Conservation (phyloP, 2,888 invertebrate species). For the Nipponacmea schrenckii region DNA sequence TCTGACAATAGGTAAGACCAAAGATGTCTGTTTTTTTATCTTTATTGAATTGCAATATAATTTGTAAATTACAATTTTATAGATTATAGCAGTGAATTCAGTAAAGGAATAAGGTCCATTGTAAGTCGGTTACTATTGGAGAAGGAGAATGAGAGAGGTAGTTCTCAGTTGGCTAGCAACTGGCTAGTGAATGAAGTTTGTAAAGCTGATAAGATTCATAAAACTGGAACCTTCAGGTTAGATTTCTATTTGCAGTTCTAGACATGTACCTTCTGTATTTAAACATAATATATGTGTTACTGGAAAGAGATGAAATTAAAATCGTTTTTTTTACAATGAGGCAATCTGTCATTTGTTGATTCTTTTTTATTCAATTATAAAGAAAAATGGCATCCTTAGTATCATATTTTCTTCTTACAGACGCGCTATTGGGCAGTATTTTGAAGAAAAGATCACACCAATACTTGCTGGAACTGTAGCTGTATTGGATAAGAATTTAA, state of each 20-base stretch:
- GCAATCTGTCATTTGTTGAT: no score
- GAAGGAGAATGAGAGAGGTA: constrained; percentile 37
- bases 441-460: constrained; percentile 54
- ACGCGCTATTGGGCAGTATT: constrained; percentile 43
- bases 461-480: constrained; percentile 57
- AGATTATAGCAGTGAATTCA: constrained; percentile 13
- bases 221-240: constrained; percentile 54
- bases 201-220: constrained; percentile 46
- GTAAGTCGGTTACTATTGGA: constrained; percentile 46
- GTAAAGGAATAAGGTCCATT: constrained; percentile 39
- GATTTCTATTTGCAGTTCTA: no score
- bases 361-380: background rate
- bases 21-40: background rate
- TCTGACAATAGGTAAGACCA: no score
- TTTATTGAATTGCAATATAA: background rate
- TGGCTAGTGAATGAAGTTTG: constrained; percentile 57
- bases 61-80: background rate
- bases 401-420: constrained; percentile 34
- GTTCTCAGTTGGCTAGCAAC: constrained; percentile 20
- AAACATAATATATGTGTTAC: no score
- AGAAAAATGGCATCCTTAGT: background rate
- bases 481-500: constrained; percentile 55
- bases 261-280: no score
- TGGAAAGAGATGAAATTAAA: no score
- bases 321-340: no score